Conservation (phyloP, 2,113 vertebrate species). For the Tachuris rubrigastra region DNA sequence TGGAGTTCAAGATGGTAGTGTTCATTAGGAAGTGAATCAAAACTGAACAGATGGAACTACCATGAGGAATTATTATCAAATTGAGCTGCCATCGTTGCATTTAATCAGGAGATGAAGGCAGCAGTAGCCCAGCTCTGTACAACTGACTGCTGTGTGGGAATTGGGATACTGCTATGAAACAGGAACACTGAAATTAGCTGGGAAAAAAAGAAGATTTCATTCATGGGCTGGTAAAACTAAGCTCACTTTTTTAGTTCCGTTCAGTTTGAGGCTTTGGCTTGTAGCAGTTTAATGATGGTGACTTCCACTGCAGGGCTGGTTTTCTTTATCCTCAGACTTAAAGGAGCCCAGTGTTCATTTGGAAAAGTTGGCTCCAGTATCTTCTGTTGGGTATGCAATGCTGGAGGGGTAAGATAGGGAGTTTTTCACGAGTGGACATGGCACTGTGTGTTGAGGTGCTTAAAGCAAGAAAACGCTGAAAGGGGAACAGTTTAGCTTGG, state of each 20-base stretch:
- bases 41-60: neutral
- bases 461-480: fast-evolving
- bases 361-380: fast-evolving
- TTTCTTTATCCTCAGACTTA: neutral
- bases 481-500: fast-evolving
- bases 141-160: fast-evolving
- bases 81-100: neutral
- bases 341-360: neutral
- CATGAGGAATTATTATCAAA: neutral
- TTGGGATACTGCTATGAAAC: neutral
- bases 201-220: fast-evolving
- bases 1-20: neutral
- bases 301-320: neutral
- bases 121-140: neutral
- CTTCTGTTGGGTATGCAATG: neutral
- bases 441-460: neutral
- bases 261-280: neutral
- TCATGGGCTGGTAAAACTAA: neutral
- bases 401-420: neutral
- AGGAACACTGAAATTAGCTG: neutral
- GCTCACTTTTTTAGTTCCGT: fast-evolving
- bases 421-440: fast-evolving
- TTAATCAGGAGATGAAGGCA: neutral
- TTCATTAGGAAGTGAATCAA: neutral
- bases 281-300: neutral